These are phyloP conservation scores for Popillia japonica DNA, from an alignment of 1,140 invertebrate genomes.

Conservation along the genomic window DNA sequence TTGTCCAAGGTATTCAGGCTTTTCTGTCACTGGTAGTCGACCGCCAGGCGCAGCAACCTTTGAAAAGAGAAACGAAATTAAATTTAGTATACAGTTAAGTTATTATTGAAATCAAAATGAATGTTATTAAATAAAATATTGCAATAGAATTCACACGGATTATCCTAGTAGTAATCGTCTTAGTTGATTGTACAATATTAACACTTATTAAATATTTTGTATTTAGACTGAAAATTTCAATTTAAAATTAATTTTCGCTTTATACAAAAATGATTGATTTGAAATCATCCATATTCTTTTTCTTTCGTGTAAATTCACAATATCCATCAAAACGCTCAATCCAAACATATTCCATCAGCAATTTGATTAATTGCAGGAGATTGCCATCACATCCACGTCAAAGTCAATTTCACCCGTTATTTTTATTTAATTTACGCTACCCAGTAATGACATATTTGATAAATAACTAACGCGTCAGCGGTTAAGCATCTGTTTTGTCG, in stretches of 20 bases:
- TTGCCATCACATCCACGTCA: neutral
- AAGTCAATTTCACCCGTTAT: neutral
- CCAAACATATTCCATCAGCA: too few species aligned
- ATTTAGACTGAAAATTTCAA: neutral
- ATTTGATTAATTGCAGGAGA: neutral
- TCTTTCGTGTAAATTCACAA: too few species aligned
- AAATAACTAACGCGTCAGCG: neutral
- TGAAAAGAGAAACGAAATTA: constrained; percentile 45
- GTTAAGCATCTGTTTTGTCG: neutral
- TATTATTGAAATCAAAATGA: too few species aligned
- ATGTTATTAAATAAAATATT: neutral
- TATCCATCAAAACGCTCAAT: too few species aligned
- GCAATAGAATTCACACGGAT: too few species aligned
- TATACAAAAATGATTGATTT: neutral
- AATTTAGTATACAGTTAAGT: too few species aligned
- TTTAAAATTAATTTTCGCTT: neutral
- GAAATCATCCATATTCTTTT: too few species aligned
- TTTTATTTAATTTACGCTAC: neutral
- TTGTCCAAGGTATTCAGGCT: constrained; percentile 63
- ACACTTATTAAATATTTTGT: too few species aligned
- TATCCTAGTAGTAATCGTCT: too few species aligned
- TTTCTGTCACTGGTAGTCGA: constrained; percentile 53
- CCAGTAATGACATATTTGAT: constrained; percentile 2
- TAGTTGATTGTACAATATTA: neutral
- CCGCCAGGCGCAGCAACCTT: constrained; percentile 56